Evolutionary conservation across 2,113 vertebrate species (phyloP).

Genomic region (Rhagologus leucostigma): DNA sequence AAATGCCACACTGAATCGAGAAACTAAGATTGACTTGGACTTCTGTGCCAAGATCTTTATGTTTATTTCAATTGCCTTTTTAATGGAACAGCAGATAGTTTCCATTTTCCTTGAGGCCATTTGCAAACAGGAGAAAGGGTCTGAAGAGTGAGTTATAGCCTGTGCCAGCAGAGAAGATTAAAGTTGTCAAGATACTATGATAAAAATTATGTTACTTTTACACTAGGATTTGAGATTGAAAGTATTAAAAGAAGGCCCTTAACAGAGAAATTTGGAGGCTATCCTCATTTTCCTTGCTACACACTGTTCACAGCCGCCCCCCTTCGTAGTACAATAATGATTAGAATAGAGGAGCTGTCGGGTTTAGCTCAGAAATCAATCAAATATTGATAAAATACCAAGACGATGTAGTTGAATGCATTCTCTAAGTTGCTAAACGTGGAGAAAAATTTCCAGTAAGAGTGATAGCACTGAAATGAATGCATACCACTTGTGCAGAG

Average conservation of each 20-base stretch:
- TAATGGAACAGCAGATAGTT: slow-evolving; percentile 28
- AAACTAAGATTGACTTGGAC: background rate
- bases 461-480: background rate
- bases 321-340: background rate
- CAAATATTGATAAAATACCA: background rate
- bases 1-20: background rate
- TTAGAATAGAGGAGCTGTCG: background rate
- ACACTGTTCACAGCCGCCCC: background rate
- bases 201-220: background rate
- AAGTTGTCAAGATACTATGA: background rate
- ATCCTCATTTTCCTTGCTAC: background rate
- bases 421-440: background rate
- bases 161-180: background rate
- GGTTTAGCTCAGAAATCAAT: background rate
- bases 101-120: background rate
- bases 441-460: background rate
- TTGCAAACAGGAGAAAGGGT: background rate
- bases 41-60: background rate
- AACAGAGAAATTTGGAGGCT: background rate
- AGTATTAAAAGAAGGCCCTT: background rate
- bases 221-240: background rate
- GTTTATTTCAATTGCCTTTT: slow-evolving; percentile 18
- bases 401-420: background rate
- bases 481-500: background rate
- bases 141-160: background rate